Conservation (phyloP, 2,113 vertebrate species). For the Oryzias curvinotus region DNA sequence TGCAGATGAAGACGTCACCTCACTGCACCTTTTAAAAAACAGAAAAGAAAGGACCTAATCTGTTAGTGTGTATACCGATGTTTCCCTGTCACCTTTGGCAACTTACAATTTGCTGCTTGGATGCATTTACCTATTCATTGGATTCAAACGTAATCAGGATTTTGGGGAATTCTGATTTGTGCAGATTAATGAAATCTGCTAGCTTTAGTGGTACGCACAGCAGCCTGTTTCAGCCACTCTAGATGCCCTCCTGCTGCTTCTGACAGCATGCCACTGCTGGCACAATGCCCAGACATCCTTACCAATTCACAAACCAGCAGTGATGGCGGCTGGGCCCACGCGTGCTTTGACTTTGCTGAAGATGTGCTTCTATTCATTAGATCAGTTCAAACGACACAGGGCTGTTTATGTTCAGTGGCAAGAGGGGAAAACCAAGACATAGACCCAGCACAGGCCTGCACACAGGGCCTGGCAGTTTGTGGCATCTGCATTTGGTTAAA, state of each 20-base stretch:
- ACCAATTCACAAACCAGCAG: constrained; percentile 50
- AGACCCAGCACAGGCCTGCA: constrained; percentile 39
- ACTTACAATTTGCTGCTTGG: no score
- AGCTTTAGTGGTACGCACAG: constrained; percentile 4
- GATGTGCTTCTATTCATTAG: constrained; percentile 64
- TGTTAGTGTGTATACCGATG: not conserved
- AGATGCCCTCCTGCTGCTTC: constrained; percentile 45
- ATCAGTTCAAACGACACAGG: constrained; percentile 52
- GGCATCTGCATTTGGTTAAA: constrained; percentile 24
- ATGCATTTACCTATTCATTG: no score
- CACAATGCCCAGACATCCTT: constrained; percentile 52
- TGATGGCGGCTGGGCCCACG: constrained; percentile 39
- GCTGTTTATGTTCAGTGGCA: constrained; percentile 32
- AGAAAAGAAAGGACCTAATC: not conserved
- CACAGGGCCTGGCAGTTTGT: constrained; percentile 43
- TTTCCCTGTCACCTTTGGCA: not conserved
- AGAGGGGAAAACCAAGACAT: constrained; percentile 58
- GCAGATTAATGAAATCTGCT: not conserved
- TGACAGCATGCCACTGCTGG: constrained; percentile 52
- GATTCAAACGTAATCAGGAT: no score
- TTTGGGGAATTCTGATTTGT: no score
- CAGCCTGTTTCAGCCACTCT: constrained; percentile 14
- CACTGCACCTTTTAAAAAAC: constrained; percentile 8
- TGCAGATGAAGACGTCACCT: constrained; percentile 12
- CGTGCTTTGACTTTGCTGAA: constrained; percentile 60